Conservation (phyloP, 30 jellyfish, hydroid and myxozoan species). For the Cassiopea xamachana region DNA sequence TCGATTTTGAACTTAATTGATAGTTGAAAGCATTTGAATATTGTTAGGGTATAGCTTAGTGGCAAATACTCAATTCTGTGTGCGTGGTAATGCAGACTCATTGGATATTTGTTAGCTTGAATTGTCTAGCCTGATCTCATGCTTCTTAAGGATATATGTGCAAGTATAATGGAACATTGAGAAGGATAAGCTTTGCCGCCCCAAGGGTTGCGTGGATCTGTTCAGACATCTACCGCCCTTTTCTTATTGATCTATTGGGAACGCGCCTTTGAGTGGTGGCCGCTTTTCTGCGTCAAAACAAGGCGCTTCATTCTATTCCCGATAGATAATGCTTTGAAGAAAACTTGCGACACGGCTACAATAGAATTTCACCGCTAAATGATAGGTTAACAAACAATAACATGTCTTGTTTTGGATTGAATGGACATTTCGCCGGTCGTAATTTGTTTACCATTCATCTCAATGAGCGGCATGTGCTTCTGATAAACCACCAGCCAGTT, state of each 20-base stretch:
- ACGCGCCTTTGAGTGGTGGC: background rate
- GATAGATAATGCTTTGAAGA: background rate
- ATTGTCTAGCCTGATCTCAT: background rate
- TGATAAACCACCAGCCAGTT: slow-evolving; percentile 63
- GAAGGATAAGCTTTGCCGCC: slow-evolving; percentile 1
- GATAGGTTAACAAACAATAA: slow-evolving; percentile 26
- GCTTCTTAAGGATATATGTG: background rate
- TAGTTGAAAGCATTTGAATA: background rate
- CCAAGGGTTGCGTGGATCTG: slow-evolving; percentile 8
- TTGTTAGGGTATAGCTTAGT: background rate
- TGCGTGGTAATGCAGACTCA: background rate
- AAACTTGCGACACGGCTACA: slow-evolving; percentile 11
- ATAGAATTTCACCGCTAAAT: slow-evolving; percentile 20
- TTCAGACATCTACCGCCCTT: slow-evolving; percentile 11
- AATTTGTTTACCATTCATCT: slow-evolving; percentile 47
- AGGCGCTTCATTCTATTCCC: background rate
- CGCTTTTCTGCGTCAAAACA: background rate
- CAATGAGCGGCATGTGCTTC: slow-evolving; percentile 60
- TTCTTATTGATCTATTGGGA: background rate
- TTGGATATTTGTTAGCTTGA: background rate
- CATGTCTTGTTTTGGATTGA: slow-evolving; percentile 34
- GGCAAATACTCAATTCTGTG: background rate
- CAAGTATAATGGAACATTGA: background rate
- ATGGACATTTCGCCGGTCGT: slow-evolving; percentile 29
- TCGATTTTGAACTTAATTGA: background rate